Conservation (phyloP, 2,888 invertebrate genomes). For the Phasia obesa region DNA sequence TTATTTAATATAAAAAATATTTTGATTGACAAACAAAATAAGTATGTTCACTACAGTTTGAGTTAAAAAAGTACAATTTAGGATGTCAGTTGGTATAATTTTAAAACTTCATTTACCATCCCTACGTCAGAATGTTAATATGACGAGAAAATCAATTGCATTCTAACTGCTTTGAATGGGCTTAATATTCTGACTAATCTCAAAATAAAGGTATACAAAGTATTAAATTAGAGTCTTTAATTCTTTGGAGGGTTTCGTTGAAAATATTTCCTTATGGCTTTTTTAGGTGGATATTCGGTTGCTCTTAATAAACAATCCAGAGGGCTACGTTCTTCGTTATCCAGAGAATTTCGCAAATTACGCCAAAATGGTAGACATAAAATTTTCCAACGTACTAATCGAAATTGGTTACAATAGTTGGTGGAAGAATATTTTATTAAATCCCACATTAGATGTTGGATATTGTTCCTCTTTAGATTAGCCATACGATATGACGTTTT, state of each 20-base stretch:
- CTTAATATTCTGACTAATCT: too few relatives aligned
- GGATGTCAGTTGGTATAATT: too few relatives aligned
- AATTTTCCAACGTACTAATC: slow-evolving; percentile 77
- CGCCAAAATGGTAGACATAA: slow-evolving; percentile 77
- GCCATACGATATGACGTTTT: slow-evolving; percentile 76
- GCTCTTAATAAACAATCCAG: slow-evolving; percentile 5
- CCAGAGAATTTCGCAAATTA: slow-evolving; percentile 17
- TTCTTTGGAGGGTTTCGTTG: background rate
- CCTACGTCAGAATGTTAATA: too few relatives aligned
- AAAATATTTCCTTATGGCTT: slow-evolving; percentile 1
- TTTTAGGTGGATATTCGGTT: background rate
- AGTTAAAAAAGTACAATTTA: too few relatives aligned
- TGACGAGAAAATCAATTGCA: too few relatives aligned
- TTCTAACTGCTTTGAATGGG: too few relatives aligned
- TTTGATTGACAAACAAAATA: too few relatives aligned
- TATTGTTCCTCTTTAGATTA: slow-evolving; percentile 76
- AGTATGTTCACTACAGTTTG: too few relatives aligned
- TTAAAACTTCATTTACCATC: too few relatives aligned
- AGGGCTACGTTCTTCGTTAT: slow-evolving; percentile 1
- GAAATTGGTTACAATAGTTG: slow-evolving; percentile 75
- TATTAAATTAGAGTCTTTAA: background rate
- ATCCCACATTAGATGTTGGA: slow-evolving; percentile 77
- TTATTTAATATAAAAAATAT: too few relatives aligned
- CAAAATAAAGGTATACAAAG: background rate
- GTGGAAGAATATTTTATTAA: slow-evolving; percentile 74